Conservation (phyloP, 2,888 invertebrate genomes). For the Oscheius onirici region DNA sequence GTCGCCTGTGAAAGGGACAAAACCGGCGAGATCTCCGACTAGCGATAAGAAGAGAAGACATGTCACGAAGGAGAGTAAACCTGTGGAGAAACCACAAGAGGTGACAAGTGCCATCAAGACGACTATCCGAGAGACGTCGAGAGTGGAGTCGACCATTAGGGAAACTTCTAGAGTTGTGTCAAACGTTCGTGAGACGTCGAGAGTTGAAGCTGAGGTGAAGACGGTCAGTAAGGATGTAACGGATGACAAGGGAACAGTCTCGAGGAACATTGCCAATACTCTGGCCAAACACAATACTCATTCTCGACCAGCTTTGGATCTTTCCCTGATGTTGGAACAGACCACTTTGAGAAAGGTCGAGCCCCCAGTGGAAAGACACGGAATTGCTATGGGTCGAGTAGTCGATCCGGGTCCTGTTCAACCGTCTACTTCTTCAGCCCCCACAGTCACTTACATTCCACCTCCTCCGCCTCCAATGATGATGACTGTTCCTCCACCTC, state of each 20-base stretch:
- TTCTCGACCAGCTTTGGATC: conserved; percentile 13
- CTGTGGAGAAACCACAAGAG: not conserved
- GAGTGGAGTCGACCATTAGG: not conserved
- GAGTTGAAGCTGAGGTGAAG: not conserved
- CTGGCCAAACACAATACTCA: conserved; percentile 9
- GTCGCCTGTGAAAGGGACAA: not conserved
- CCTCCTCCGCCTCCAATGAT: conserved; percentile 15
- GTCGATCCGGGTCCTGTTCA: conserved; percentile 1
- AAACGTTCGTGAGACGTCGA: not conserved
- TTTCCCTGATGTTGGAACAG: conserved; percentile 4
- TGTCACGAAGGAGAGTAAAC: not conserved
- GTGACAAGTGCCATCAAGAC: conserved; percentile 20
- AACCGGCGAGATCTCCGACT: not conserved
- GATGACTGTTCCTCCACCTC: not conserved
- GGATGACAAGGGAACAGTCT: conserved; percentile 1
- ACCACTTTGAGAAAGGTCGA: conserved; percentile 15
- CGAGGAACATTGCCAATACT: conserved; percentile 14
- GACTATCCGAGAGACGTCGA: conserved; percentile 6
- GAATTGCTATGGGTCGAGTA: conserved; percentile 26
- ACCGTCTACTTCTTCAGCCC: not conserved
- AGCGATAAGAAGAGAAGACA: conserved; percentile 5
- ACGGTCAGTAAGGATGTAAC: not conserved
- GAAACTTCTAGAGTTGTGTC: not conserved
- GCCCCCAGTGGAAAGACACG: conserved; percentile 26
- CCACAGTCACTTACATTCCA: not conserved